Evolutionary conservation across 2,797 vertebrate genomes (phyloP).

Genomic region (Girardinus metallicus): DNA sequence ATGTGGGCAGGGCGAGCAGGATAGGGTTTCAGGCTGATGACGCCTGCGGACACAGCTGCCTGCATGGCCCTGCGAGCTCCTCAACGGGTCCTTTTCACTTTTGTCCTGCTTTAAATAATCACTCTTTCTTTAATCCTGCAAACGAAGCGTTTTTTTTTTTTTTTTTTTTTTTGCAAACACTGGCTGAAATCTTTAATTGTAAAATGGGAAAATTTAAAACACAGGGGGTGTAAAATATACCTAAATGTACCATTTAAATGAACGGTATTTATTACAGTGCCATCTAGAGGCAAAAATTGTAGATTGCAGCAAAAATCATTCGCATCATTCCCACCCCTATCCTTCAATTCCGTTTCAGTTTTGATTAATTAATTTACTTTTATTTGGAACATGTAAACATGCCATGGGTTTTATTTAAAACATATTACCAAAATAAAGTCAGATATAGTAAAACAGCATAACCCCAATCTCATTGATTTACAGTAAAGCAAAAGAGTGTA

Average conservation of each 20-base stretch:
- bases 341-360: neutral
- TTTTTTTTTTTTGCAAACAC: neutral
- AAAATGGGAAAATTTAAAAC: neutral
- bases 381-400: neutral
- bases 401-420: neutral
- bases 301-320: neutral
- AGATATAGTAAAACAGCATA: neutral
- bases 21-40: constrained; percentile 75
- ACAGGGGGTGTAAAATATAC: neutral
- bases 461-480: neutral
- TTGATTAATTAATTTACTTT: neutral
- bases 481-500: neutral
- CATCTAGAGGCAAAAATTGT: neutral
- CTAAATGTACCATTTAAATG: neutral
- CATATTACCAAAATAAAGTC: neutral
- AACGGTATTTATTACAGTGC: neutral
- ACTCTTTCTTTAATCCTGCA: neutral
- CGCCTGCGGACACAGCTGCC: constrained; percentile 70
- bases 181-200: neutral
- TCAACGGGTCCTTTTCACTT: neutral
- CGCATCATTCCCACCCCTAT: no score
- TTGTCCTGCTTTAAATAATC: neutral
- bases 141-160: no score
- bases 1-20: constrained; percentile 75
- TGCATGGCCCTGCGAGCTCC: constrained; percentile 16